These are phyloP conservation scores for Scopus umbretta DNA, from an alignment of 2,113 vertebrate species.

Conservation along the genomic window DNA sequence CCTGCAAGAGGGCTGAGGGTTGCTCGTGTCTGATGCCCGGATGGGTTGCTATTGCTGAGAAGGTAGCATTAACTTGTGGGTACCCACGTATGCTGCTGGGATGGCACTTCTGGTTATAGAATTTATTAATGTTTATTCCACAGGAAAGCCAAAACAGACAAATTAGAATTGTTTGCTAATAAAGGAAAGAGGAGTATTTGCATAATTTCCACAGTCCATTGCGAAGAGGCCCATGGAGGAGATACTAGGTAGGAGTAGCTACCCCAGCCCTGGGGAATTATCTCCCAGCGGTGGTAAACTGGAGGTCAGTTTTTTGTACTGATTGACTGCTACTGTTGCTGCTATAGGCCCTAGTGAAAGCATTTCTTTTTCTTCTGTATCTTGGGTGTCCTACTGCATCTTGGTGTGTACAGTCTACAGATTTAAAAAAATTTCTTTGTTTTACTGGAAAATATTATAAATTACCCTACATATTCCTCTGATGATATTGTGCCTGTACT, in stretches of 20 bases:
- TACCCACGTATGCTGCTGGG: background rate
- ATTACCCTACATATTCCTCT: background rate
- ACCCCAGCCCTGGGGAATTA: background rate
- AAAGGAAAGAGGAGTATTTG: background rate
- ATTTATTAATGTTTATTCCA: background rate
- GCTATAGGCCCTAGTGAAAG: background rate
- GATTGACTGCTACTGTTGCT: background rate
- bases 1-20: background rate
- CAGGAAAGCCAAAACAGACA: background rate
- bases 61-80: background rate
- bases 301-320: background rate
- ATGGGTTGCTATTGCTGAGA: background rate
- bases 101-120: background rate
- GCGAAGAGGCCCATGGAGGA: background rate
- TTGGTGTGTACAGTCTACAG: background rate
- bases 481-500: background rate
- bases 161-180: background rate
- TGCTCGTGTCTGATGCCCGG: background rate
- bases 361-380: background rate
- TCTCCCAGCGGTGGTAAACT: background rate
- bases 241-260: background rate
- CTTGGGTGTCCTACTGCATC: background rate
- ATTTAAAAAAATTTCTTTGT: background rate
- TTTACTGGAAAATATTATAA: background rate
- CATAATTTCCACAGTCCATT: background rate